Base-by-base conservation (phyloP, 2,797 vertebrate species). In the Cetoscarus ocellatus region DNA sequence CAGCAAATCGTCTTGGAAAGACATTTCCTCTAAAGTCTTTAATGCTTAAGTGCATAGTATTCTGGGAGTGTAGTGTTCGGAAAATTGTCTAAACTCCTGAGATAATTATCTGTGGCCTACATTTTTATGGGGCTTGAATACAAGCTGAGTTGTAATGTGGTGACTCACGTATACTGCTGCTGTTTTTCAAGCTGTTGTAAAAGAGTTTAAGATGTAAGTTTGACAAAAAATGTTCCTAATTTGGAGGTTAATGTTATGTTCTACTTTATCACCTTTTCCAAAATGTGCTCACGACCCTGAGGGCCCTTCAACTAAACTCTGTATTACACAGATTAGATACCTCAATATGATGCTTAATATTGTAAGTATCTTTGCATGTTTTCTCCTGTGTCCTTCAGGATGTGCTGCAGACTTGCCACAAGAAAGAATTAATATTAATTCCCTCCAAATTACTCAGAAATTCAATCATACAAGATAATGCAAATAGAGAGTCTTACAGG, bases 381-480 rank as follows among this genome's bases (percentile, higher is more conserved):
- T 48, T 68, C 49, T 40, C 51, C 70, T 12, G 45, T 58, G 39
- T 58, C 75, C 70, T 65, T 50, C 67, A 51, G 27, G 57, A 50
- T 82, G 81, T 62, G 0, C 61, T 48, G 12, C 72, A 59, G 74
- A 64, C 69, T 81, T 49, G 80, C 81, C 81, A 85, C 72, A 75
- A 75, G 43, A 77, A 48, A 80, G 62, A 82, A 92, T 90, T 89
- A 80, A 90, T 89, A 89, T 86, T 85, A 73, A 92, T 89, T 85
- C 77, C 71, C 51, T 77, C 57, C 62, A 74, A 89, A 82, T 90
- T 79, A 84, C 81, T 76, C 72, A 59, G 39, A 82, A 61, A 90
- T 86, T 91, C 77, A 88, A 82, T 90, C 92, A 89, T 81, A 67
- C 75, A 76, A 73, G 80, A 91, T 85, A 85, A 90, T 86, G 73